Conservation (phyloP, 2,113 vertebrate genomes). For the Rhinolophus sinicus region DNA sequence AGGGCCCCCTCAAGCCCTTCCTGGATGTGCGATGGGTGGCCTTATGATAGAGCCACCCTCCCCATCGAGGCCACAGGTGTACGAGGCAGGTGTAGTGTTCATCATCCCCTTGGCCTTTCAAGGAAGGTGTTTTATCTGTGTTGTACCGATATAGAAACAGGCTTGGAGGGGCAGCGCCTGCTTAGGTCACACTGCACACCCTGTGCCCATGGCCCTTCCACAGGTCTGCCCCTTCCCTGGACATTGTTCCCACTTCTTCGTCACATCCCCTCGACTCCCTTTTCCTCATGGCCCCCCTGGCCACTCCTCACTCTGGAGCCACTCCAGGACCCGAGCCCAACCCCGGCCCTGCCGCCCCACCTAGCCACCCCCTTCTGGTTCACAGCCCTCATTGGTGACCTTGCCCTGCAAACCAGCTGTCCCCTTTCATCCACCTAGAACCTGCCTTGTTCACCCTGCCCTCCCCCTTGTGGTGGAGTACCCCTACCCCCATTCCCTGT, state of each 20-base stretch:
- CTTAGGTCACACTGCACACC: too few species aligned
- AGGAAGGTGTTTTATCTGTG: background rate
- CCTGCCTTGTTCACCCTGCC: background rate
- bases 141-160: background rate
- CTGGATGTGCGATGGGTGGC: rapidly evolving
- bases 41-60: background rate
- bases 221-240: background rate
- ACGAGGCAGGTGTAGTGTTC: background rate
- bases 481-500: background rate
- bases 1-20: background rate
- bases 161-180: background rate
- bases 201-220: background rate
- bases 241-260: background rate
- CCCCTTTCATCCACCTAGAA: background rate
- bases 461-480: too few species aligned
- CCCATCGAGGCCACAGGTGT: background rate
- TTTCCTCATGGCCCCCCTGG: too few species aligned
- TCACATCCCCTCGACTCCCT: background rate
- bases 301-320: background rate
- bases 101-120: background rate
- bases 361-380: background rate
- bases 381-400: background rate
- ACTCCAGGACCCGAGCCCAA: background rate
- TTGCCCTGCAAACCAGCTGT: background rate
- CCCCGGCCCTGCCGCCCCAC: background rate